A percentile compares a stretch with the other conserved stretches of the same genome.
These are phyloP conservation scores for Chironomus tepperi DNA, from an alignment of 1,140 invertebrate species.

Conservation along the genomic window DNA sequence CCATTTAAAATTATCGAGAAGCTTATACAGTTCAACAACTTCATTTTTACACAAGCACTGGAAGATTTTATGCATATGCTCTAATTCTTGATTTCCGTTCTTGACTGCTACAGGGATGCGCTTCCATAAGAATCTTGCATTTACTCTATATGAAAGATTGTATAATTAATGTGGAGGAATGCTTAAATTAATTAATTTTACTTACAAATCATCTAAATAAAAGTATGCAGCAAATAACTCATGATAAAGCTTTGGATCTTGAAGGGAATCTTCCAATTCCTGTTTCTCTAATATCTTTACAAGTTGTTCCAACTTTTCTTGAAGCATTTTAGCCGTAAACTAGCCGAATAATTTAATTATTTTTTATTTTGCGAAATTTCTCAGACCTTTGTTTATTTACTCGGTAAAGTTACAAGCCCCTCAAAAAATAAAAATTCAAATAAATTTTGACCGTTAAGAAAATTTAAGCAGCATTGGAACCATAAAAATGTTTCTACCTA, in stretches of 20 bases:
- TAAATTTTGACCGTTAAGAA: too few relatives aligned
- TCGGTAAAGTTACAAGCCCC: too few relatives aligned
- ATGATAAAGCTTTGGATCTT: constrained; percentile 24
- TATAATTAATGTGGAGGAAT: background rate
- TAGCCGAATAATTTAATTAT: too few relatives aligned
- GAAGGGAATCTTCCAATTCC: constrained; percentile 26
- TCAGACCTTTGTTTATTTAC: too few relatives aligned
- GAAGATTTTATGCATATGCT: constrained; percentile 24
- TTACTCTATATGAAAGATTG: background rate
- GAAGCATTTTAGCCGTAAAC: constrained; percentile 4
- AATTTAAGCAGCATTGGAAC: too few relatives aligned
- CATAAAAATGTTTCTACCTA: too few relatives aligned
- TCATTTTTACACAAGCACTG: constrained; percentile 23
- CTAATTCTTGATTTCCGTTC: constrained; percentile 26
- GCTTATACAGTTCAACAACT: constrained; percentile 22
- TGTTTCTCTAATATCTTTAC: constrained; percentile 25
- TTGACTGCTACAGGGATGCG: constrained; percentile 25
- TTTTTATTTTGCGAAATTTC: too few relatives aligned
- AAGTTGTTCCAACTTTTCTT: constrained; percentile 26
- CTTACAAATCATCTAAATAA: constrained; percentile 25
- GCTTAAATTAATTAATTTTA: background rate
- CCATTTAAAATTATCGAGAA: constrained; percentile 25
- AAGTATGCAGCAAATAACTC: constrained; percentile 26
- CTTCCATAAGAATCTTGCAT: constrained; percentile 27
- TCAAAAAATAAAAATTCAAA: too few relatives aligned